Percentiles rank a stretch among this genome's conserved stretches.
Evolutionary conservation across 1,140 invertebrate species (phyloP).

Genomic region (Ostrea edulis): DNA sequence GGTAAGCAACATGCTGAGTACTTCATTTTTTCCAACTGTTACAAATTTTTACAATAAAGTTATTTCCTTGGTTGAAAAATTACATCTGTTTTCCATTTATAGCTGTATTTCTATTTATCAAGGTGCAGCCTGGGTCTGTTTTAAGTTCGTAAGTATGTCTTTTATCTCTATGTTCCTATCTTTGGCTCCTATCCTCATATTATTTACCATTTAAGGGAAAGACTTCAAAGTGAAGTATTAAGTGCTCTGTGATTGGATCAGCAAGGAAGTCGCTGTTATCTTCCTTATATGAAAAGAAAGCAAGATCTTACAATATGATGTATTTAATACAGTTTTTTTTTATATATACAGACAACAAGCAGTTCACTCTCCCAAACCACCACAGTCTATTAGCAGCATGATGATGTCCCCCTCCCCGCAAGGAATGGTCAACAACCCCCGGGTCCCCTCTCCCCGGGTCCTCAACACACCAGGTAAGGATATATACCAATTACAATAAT

Average conservation of each 20-base stretch:
- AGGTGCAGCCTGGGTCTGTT: neutral
- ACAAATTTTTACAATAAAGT: too few species aligned
- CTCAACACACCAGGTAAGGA: constrained; percentile 76
- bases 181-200: too few species aligned
- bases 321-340: neutral
- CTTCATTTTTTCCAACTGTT: too few species aligned
- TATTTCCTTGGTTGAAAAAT: too few species aligned
- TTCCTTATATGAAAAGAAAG: neutral
- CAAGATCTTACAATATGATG: neutral
- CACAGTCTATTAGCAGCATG: constrained; percentile 64
- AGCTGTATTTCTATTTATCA: neutral
- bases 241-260: neutral
- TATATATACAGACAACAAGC: constrained; percentile 45
- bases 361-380: neutral
- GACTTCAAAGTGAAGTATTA: neutral
- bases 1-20: neutral
- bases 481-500: too few species aligned
- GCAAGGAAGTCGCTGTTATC: neutral
- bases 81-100: neutral
- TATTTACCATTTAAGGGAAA: too few species aligned
- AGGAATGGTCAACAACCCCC: constrained; percentile 78
- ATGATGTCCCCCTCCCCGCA: constrained; percentile 68
- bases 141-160: constrained; percentile 16
- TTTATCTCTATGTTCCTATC: neutral
- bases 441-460: constrained; percentile 82